Conservation (phyloP, 2,888 invertebrate species). For the Hirtodrosophila histrioides region DNA sequence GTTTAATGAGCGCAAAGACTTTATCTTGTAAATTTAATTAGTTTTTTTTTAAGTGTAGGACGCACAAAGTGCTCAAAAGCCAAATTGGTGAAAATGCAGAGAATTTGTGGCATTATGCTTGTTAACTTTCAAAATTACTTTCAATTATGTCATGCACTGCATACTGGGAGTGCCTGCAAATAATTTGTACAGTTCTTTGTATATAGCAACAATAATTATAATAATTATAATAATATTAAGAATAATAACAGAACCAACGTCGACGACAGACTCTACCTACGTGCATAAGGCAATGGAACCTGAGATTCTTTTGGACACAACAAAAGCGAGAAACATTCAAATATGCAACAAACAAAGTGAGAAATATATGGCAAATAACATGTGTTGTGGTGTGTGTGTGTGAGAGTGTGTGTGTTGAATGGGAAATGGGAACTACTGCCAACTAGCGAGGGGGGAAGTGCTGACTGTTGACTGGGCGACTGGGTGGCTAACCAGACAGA, state of each 20-base stretch:
- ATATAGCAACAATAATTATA: constrained; percentile 4
- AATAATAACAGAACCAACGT: constrained; percentile 25
- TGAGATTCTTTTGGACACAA: constrained; percentile 69
- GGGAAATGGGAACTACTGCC: constrained; percentile 35
- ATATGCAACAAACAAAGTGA: constrained; percentile 53
- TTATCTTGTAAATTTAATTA: constrained; percentile 6
- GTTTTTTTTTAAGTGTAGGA: constrained; percentile 1
- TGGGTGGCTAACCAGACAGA: constrained; percentile 56
- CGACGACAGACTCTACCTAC: constrained; percentile 56
- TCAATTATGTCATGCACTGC: constrained; percentile 30
- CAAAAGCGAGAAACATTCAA: constrained; percentile 56
- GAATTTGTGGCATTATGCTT: constrained; percentile 10
- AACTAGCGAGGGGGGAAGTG: constrained; percentile 6
- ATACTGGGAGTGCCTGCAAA: constrained; percentile 15
- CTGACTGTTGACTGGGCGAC: constrained; percentile 40
- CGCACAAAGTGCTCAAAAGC: not conserved
- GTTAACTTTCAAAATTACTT: constrained; percentile 12
- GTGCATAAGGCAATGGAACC: constrained; percentile 70
- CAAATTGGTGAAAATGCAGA: not conserved
- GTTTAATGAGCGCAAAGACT: constrained; percentile 32
- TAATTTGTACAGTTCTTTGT: constrained; percentile 26
- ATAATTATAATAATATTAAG: constrained; percentile 10
- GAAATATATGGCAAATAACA: constrained; percentile 34
- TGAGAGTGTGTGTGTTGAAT: constrained; percentile 31
- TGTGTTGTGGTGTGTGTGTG: not conserved